Evolutionary conservation across 92 coral and sea anemone species (phyloP), one percentile per base, ranked within the genome.

Genomic region (Parazoanthus swiftii): DNA sequence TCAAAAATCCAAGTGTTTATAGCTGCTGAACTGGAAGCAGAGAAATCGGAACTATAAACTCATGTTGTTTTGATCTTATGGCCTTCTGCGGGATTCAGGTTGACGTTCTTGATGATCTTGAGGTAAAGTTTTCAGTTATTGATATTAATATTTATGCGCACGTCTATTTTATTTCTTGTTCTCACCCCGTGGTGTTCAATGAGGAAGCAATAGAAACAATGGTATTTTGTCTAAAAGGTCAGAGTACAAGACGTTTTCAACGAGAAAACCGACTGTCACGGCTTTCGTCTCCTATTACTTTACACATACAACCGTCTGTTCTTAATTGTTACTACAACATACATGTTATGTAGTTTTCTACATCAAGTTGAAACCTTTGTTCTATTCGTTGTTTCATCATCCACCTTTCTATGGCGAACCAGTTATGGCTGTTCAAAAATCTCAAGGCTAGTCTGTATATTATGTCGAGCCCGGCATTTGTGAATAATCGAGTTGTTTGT

Each of bases 31-130:
- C 63, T 44, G 37, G 16, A 23, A 44, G 59, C 20, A 9, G 20
- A 15, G 9, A 79, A 10, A 23, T 51, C 39, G 66, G 66, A 21
- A 79, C 46, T 44, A 74, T 37, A 42, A 33, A 21, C 42, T 73
- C 38, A 29, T 33, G 16, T 79, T 79, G 16, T 18, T n/a, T 50
- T 48, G 82, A 15, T 48, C 37, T 79, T 50, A 79, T 79, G 82
- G 82, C 82, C 21, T 79, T 44, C 66, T 79, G 82, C 59, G 82
- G 82, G 3, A 79, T 79, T 43, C 11, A 79, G n/a, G 82, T 79
- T 13, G 82, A 79, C 66, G 82, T 79, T 10, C 37, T 79, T 9
- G 67, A 79, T 79, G 59, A 50, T 13, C 43, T 33, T 33, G 77
- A 73, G 82, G 82, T 79, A 79, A 21, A 25, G 18, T 46, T 6